Conservation (phyloP, 2,888 invertebrate genomes). For the Beris morrisii region DNA sequence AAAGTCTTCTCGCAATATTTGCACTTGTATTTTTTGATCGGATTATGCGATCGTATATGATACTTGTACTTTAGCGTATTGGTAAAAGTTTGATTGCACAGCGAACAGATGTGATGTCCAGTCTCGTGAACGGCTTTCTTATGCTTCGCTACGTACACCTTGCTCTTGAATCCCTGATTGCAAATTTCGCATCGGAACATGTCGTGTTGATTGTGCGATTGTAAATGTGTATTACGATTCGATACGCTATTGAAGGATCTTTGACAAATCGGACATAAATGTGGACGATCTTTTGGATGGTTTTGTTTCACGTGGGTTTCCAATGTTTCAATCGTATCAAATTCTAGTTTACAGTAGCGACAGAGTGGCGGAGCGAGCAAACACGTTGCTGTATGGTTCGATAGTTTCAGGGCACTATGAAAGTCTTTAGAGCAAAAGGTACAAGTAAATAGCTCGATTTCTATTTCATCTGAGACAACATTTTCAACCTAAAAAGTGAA, state of each 20-base stretch:
- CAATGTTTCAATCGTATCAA: neutral
- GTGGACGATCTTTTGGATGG: neutral
- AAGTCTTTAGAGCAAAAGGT: too few species aligned
- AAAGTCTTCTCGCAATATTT: conserved; percentile 39
- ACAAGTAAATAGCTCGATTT: too few species aligned
- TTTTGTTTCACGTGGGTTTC: neutral
- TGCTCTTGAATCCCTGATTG: conserved; percentile 32
- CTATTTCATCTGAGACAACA: too few species aligned
- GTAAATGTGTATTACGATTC: conserved; percentile 36
- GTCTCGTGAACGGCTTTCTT: conserved; percentile 30
- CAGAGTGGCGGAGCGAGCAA: neutral
- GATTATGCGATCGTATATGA: conserved; percentile 38
- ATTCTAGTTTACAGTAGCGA: neutral
- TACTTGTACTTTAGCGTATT: conserved; percentile 36
- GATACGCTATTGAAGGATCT: conserved; percentile 35
- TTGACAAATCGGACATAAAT: conserved; percentile 35
- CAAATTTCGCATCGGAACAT: conserved; percentile 33
- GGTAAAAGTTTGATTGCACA: conserved; percentile 29
- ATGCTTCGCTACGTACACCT: conserved; percentile 34
- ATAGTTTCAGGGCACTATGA: too few species aligned
- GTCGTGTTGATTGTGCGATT: conserved; percentile 28
- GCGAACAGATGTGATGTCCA: conserved; percentile 28
- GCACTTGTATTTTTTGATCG: conserved; percentile 38
- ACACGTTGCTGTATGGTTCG: too few species aligned
- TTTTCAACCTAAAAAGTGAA: too few species aligned